Evolutionary conservation across 2,888 invertebrate genomes (phyloP).

Genomic region (Epinotia brunnichana): DNA sequence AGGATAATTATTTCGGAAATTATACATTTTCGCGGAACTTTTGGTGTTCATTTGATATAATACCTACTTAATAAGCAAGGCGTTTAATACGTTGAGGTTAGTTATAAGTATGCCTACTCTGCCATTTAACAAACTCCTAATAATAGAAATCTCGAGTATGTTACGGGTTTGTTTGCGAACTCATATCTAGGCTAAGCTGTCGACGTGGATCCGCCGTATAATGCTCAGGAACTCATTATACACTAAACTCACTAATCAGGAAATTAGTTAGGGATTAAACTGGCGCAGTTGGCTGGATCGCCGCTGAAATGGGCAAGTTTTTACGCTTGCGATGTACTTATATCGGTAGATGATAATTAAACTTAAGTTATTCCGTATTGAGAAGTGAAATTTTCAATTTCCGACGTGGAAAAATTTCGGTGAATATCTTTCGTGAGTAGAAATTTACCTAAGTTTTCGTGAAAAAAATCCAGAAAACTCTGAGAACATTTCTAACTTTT

Average conservation of each 20-base stretch:
- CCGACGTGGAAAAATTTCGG: too few relatives aligned
- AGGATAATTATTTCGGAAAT: too few relatives aligned
- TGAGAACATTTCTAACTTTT: too few relatives aligned
- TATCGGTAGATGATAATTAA: too few relatives aligned
- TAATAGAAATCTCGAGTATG: not conserved
- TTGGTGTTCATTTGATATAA: too few relatives aligned
- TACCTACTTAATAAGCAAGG: too few relatives aligned
- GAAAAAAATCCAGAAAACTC: too few relatives aligned
- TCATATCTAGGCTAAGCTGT: constrained; percentile 4
- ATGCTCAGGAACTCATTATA: constrained; percentile 34
- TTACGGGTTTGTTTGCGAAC: not conserved
- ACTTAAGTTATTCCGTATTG: too few relatives aligned
- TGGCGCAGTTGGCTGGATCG: constrained; percentile 8
- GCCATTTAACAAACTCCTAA: not conserved
- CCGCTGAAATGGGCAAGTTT: constrained; percentile 7
- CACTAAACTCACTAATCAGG: constrained; percentile 31
- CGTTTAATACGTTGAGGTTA: not conserved
- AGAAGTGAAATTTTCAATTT: too few relatives aligned
- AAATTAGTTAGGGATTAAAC: constrained; percentile 38
- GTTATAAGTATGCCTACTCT: not conserved
- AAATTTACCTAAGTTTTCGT: too few relatives aligned
- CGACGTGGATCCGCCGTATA: constrained; percentile 18
- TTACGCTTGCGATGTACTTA: not conserved
- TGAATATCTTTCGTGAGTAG: too few relatives aligned
- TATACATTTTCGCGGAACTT: too few relatives aligned